Percentiles rank a stretch among this genome's conserved stretches.
Evolutionary conservation across 2,888 invertebrate genomes (phyloP).

Genomic region (Caenorhabditis japonica): DNA sequence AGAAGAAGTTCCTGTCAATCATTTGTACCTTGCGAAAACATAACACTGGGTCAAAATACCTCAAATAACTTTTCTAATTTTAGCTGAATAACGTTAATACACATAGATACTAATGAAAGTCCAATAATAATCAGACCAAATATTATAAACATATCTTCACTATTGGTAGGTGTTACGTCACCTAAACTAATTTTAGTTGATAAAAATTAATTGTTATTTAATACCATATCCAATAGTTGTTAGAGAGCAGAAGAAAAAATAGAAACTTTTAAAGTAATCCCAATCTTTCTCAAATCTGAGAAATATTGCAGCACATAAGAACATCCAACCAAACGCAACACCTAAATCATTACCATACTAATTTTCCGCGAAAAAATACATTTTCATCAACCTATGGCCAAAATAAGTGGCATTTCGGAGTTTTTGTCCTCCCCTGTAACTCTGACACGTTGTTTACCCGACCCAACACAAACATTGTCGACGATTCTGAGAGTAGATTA

Average conservation of each 20-base stretch:
- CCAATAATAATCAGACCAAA: slow-evolving; percentile 76
- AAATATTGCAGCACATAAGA: slow-evolving; percentile 77
- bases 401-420: slow-evolving; percentile 71
- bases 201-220: slow-evolving; percentile 8
- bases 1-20: slow-evolving; percentile 73
- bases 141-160: slow-evolving; percentile 76
- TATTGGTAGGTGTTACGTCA: slow-evolving; percentile 76
- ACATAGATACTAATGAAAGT: slow-evolving; percentile 73
- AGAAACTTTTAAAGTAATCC: slow-evolving; percentile 77
- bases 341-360: slow-evolving; percentile 33
- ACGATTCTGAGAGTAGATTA: slow-evolving; percentile 32
- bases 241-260: slow-evolving; percentile 76
- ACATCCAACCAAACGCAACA: slow-evolving; percentile 76
- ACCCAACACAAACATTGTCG: slow-evolving; percentile 64
- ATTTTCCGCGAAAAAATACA: not conserved
- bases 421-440: slow-evolving; percentile 54
- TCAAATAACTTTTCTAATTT: slow-evolving; percentile 67
- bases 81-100: slow-evolving; percentile 72
- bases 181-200: slow-evolving; percentile 54
- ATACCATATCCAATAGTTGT: slow-evolving; percentile 76
- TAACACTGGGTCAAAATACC: slow-evolving; percentile 13
- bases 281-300: slow-evolving; percentile 75
- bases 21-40: slow-evolving; percentile 1
- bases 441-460: slow-evolving; percentile 51
- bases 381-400: slow-evolving; percentile 66